Evolutionary conservation across 1,140 invertebrate species (phyloP), one percentile per base, ranked within the genome.

Genomic region (Drosophila hydei): DNA sequence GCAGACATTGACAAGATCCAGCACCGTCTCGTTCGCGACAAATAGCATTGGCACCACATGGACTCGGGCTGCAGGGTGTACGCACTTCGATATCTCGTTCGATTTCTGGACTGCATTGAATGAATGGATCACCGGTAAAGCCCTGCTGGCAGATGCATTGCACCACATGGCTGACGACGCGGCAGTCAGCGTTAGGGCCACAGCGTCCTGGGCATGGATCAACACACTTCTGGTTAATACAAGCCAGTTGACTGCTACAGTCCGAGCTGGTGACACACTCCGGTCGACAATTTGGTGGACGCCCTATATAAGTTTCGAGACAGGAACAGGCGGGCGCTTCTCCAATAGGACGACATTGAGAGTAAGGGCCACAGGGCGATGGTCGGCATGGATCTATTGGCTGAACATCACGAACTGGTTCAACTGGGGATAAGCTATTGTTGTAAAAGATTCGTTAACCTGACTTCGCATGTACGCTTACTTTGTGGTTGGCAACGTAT

Each of bases 151-250:
- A 97, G 71, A 93, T 94, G 88, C 96, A 97, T n/a, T 94, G 93
- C 12, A 96, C 95, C 38, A 95, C 92, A 90, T 97, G 96, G 89
- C 96, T 96, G 14, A 96, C 93, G 1, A 96, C 96, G 72, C 94
- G 94, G 80, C 96, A 97, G 60, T 96, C 94, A 23, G 96, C 95
- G 91, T 97, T 96, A 2, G 92, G 90, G n/a, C 96, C 96, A 92
- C 96, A 97, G 43, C 94, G 94, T 75, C 95, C 95, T 12, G 94
- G 94, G 84, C 96, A 97, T 12, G 96, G 96, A 91, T 97, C 94
- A 56, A 93, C 92, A 91, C 97, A 97, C 92, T 96, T 96, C 70
- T 95, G 95, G 83, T 94, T 94, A 21, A 95, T 94, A 84, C 96
- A 98, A 43, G 96, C 94, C 81, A 94, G 93, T 54, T 94, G 94